These are phyloP conservation scores for Poeciliopsis turneri DNA, from an alignment of 2,797 vertebrate genomes.

Conservation along the genomic window DNA sequence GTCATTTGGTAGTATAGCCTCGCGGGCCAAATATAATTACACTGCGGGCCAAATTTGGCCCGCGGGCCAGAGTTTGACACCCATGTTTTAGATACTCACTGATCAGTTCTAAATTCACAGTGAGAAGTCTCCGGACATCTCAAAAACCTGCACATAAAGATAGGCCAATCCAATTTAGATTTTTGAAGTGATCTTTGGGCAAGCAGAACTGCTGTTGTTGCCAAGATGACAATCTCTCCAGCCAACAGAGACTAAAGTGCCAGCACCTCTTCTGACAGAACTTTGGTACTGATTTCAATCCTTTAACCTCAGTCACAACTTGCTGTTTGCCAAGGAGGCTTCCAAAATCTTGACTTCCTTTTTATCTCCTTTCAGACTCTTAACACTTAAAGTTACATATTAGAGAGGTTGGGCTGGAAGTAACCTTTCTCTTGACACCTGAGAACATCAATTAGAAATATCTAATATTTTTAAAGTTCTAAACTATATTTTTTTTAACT, in stretches of 20 bases:
- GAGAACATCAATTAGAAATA: not conserved
- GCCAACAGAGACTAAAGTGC: not conserved
- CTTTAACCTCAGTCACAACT: not conserved
- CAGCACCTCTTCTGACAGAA: not conserved
- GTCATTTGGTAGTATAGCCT: too few species aligned
- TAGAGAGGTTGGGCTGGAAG: not conserved
- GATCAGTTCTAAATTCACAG: not conserved
- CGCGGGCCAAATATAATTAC: too few species aligned
- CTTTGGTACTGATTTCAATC: not conserved
- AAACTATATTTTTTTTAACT: too few species aligned
- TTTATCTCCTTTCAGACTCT: not conserved
- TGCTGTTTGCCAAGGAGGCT: not conserved
- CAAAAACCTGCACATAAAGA: not conserved
- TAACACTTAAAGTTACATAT: not conserved
- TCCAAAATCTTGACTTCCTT: not conserved
- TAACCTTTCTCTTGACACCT: not conserved
- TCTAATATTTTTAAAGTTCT: not conserved
- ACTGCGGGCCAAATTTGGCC: too few species aligned
- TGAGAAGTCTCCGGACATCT: not conserved
- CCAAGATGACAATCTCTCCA: not conserved
- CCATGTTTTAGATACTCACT: not conserved
- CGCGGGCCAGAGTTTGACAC: too few species aligned
- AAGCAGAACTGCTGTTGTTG: not conserved
- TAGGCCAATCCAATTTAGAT: not conserved
- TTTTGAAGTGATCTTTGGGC: not conserved